Conservation (phyloP, 2,797 vertebrate species). For the Typhlichthys eigenmanni region DNA sequence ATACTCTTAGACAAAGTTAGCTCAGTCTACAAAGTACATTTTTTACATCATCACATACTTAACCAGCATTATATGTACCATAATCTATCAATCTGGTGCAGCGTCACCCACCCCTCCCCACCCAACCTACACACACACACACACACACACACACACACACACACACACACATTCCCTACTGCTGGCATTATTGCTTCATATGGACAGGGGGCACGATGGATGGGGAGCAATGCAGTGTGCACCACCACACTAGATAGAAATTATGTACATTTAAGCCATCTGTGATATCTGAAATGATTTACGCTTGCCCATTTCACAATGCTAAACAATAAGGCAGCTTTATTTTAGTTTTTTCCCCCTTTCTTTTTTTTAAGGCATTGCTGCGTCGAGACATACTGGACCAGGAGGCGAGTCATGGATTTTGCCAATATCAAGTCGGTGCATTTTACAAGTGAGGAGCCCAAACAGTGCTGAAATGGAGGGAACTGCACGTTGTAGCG, state of each 20-base stretch:
- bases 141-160: conserved; percentile 29
- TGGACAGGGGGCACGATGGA: conserved; percentile 56
- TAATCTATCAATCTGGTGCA: conserved; percentile 69
- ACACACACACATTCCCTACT: conserved; percentile 43
- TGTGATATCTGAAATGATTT: conserved; percentile 51
- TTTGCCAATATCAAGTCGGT: conserved; percentile 42
- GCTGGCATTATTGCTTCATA: conserved; percentile 79
- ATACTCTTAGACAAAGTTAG: conserved; percentile 86
- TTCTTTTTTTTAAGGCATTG: conserved; percentile 75
- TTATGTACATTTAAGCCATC: conserved; percentile 57
- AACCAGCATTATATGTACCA: conserved; percentile 74
- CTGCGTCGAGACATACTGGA: conserved; percentile 71
- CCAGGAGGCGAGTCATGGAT: conserved; percentile 47
- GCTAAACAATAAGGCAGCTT: conserved; percentile 78
- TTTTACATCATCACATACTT: conserved; percentile 78
- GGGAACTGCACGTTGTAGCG: conserved; percentile 32
- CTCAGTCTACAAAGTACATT: conserved; percentile 88
- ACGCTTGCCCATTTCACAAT: conserved; percentile 64
- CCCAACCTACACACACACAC: conserved; percentile 33
- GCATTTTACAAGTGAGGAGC: conserved; percentile 49
- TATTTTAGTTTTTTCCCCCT: conserved; percentile 5
- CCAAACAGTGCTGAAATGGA: conserved; percentile 21
- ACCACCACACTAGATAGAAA: conserved; percentile 51
- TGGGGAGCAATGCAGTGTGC: conserved; percentile 37
- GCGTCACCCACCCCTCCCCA: conserved; percentile 30